Base-by-base conservation (phyloP, 2,113 vertebrate genomes). In the Prinia subflava region DNA sequence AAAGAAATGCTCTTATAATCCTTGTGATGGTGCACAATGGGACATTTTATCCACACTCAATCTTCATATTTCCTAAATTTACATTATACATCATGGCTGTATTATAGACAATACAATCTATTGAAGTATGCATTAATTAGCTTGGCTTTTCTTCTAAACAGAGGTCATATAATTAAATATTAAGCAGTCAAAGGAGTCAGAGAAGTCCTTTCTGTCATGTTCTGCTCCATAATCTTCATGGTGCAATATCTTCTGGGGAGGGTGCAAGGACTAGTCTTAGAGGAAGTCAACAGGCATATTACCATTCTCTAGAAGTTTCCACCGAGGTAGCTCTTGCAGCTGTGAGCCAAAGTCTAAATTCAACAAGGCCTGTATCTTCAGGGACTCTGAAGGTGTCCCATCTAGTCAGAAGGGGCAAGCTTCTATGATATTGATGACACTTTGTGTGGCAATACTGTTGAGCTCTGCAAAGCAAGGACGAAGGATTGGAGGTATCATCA, bases 111-210 rank as follows among this genome's bases (percentile, higher is more conserved):
- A 56, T 94, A 91, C 83, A 82, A 71, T 90, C 68, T 91, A 19
- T 30, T 85, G 81, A 91, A 78, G 4, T 44, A 67, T 63, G 64
- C 75, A 96, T 90, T 97, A 97, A 96, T 97, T 97, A 92, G 22
- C 64, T 78, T 69, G 75, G 39, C 60, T 95, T 85, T 77, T 68
- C 60, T 93, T 93, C 93, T 85, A 77, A 78, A 83, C 82, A 94
- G 89, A 92, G 79, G 82, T 87, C 77, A 53, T 75, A 52, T 77
- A 83, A 91, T 89, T 91, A 95, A 93, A 90, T 85, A 87, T 84
- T 94, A 96, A 96, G 83, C 71, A 95, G 41, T 28, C 96, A 73
- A 96, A 94, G 16, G 70, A 95, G 89, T 88, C 86, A 94, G 47
- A 90, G 57, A 87, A 42, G 30, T 27, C 62, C 56, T 87, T 92